Evolutionary conservation across 2,797 vertebrate genomes (phyloP).

Genomic region (Brachyrhaphis roseni): DNA sequence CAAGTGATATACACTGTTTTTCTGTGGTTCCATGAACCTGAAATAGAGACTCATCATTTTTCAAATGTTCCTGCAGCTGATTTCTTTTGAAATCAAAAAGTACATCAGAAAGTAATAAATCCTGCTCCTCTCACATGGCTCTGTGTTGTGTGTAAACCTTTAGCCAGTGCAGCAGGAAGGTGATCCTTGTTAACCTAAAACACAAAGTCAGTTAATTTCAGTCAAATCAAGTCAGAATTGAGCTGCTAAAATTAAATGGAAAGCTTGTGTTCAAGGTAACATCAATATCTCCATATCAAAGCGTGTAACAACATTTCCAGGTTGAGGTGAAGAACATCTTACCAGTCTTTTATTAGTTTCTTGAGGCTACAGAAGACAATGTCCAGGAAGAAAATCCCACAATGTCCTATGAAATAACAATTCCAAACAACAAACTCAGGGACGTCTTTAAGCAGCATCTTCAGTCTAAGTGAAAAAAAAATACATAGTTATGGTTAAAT

Average conservation of each 20-base stretch:
- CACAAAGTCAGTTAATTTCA: constrained; percentile 9
- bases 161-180: constrained; percentile 45
- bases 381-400: constrained; percentile 50
- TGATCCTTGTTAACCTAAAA: constrained; percentile 42
- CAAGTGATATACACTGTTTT: neutral
- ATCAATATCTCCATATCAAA: neutral
- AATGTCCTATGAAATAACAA: constrained; percentile 61
- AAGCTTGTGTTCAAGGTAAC: neutral
- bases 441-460: constrained; percentile 23
- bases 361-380: constrained; percentile 50
- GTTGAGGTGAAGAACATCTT: constrained; percentile 9
- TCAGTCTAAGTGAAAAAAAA: constrained; percentile 46
- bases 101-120: neutral
- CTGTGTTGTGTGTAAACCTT: constrained; percentile 9
- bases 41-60: neutral
- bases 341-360: constrained; percentile 66
- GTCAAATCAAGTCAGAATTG: neutral
- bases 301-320: neutral
- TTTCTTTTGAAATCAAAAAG: constrained; percentile 6
- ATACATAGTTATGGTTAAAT: neutral
- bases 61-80: neutral
- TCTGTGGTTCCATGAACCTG: neutral
- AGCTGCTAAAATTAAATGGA: neutral
- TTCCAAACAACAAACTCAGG: constrained; percentile 51
- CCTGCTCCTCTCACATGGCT: neutral